Evolutionary conservation across 2,888 invertebrate genomes (phyloP).

Genomic region (Chamaedrilus cognettii): DNA sequence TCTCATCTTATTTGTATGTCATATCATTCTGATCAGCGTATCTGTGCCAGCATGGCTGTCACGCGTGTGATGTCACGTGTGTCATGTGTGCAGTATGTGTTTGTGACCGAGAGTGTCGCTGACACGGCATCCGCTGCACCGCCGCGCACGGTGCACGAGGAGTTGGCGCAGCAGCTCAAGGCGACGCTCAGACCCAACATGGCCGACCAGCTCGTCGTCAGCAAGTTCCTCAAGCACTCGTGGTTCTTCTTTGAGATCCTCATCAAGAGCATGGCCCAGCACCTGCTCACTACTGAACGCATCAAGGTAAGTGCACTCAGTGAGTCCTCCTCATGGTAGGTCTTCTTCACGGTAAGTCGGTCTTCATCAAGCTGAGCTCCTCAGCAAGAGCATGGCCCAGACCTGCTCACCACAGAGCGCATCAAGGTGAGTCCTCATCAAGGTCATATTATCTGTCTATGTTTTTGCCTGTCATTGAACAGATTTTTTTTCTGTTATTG

Average conservation of each 20-base stretch:
- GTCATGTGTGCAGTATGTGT: slow-evolving; percentile 71
- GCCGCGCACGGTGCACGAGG: slow-evolving; percentile 71
- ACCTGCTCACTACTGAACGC: slow-evolving; percentile 80
- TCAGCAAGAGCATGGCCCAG: slow-evolving; percentile 95
- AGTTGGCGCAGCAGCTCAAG: slow-evolving; percentile 73
- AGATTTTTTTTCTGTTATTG: too few species aligned
- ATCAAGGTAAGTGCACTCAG: slow-evolving; percentile 82
- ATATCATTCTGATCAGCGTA: too few species aligned
- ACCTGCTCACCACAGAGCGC: slow-evolving; percentile 80
- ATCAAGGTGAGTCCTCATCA: slow-evolving; percentile 85
- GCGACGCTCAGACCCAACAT: slow-evolving; percentile 73
- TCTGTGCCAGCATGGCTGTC: too few species aligned
- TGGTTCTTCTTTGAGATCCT: slow-evolving; percentile 91
- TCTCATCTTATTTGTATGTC: too few species aligned
- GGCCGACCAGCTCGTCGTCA: slow-evolving; percentile 82
- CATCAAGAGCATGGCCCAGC: slow-evolving; percentile 92
- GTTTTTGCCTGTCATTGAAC: too few species aligned
- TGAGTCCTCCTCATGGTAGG: too few species aligned
- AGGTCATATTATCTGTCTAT: too few species aligned
- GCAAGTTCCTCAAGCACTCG: slow-evolving; percentile 89
- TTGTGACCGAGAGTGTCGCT: slow-evolving; percentile 59
- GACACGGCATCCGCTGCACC: too few species aligned
- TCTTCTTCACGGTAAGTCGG: too few species aligned
- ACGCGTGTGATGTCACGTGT: too few species aligned
- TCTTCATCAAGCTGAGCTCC: too few species aligned